These are phyloP conservation scores for Pachymerium ferrugineum DNA, from an alignment of 2,888 invertebrate genomes.

Conservation along the genomic window DNA sequence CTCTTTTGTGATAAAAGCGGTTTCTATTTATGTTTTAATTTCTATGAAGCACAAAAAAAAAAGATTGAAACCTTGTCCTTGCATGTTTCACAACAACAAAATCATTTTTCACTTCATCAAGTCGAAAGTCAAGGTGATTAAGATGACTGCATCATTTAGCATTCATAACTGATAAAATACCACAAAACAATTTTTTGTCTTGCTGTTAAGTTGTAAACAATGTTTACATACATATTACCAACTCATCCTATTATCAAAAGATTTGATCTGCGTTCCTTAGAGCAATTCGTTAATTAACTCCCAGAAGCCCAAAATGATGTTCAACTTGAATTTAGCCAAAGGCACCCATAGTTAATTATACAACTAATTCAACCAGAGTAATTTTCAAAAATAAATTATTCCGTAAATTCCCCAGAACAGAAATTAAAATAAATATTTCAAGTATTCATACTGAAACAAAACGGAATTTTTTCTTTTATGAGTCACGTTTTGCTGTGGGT, in stretches of 20 bases:
- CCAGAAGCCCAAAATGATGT: background rate
- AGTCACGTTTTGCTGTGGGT: background rate
- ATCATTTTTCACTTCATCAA: background rate
- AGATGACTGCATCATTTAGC: background rate
- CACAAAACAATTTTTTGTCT: background rate
- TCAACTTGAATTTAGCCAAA: background rate
- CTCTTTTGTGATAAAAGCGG: background rate
- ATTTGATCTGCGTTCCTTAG: background rate
- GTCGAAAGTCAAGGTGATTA: constrained; percentile 10
- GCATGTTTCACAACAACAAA: background rate
- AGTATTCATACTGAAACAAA: no score
- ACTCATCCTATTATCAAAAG: background rate
- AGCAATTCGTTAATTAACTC: constrained; percentile 13
- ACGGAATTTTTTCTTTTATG: no score
- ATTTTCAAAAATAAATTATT: background rate
- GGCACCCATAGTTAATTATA: background rate
- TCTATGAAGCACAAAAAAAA: background rate
- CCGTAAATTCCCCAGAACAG: no score
- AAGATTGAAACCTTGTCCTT: background rate
- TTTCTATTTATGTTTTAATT: background rate
- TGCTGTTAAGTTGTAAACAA: no score
- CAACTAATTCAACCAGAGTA: background rate
- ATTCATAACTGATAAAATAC: background rate
- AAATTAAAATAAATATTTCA: no score
- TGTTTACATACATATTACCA: background rate